Percentiles rank a stretch among this genome's conserved stretches.
Evolutionary conservation across 2,888 invertebrate species (phyloP).

Genomic region (Ypsolopha scabrella): DNA sequence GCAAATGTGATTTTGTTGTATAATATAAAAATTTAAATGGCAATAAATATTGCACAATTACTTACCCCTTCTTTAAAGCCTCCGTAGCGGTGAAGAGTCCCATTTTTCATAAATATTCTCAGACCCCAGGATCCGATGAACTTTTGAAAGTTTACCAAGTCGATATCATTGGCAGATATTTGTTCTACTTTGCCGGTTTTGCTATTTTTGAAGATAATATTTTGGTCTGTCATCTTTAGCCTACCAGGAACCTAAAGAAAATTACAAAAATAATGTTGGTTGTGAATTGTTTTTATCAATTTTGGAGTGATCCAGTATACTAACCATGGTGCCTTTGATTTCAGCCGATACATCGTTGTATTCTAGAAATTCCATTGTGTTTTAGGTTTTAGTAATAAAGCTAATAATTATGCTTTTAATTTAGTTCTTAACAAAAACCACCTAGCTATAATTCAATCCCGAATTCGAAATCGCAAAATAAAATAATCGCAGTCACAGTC

Average conservation of each 20-base stretch:
- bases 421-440: neutral
- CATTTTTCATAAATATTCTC: conserved; percentile 90
- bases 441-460: too few relatives aligned
- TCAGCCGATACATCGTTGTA: conserved; percentile 88
- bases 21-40: neutral
- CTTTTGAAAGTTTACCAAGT: conserved; percentile 91
- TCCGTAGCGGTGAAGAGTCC: conserved; percentile 89
- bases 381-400: neutral
- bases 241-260: conserved; percentile 84
- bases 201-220: conserved; percentile 92
- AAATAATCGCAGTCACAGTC: too few relatives aligned
- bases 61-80: conserved; percentile 92
- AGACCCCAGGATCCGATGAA: conserved; percentile 93
- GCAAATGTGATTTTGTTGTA: too few relatives aligned
- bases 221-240: conserved; percentile 91
- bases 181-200: conserved; percentile 98
- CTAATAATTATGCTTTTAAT: neutral
- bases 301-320: conserved; percentile 13
- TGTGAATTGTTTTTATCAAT: too few relatives aligned
- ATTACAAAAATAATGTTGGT: too few relatives aligned
- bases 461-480: too few relatives aligned
- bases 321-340: conserved; percentile 89
- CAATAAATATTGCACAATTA: conserved; percentile 10
- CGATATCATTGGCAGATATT: conserved; percentile 86
- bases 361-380: conserved; percentile 84